phyloP scores from a whole-genome alignment of 2,113 vertebrate species.

The Myotis davidii region DNA sequence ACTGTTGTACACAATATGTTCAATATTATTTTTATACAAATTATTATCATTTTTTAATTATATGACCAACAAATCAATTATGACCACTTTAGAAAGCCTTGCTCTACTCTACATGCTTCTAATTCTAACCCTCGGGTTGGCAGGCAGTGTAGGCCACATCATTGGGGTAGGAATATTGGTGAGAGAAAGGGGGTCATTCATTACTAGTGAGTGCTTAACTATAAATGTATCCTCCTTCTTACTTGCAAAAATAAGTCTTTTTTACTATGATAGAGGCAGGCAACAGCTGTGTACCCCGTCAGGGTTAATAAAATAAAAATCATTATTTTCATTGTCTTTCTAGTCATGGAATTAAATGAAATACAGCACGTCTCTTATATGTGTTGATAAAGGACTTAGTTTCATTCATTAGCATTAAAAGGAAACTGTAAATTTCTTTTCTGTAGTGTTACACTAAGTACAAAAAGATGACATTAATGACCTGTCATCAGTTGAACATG shows the following conservation, averaged over 20 bases:
- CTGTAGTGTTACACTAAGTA: constrained; percentile 48
- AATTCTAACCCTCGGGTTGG: neutral
- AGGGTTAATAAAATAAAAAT: constrained; percentile 32
- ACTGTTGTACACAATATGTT: neutral
- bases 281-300: neutral
- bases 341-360: constrained; percentile 29
- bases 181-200: neutral
- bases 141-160: neutral
- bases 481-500: constrained; percentile 32
- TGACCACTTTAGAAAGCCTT: neutral
- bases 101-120: neutral
- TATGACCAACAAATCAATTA: no score
- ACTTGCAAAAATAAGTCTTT: constrained; percentile 24
- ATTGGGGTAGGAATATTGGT: neutral
- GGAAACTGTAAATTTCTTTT: constrained; percentile 40
- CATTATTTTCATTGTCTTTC: constrained; percentile 33
- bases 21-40: neutral
- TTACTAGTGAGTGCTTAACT: neutral
- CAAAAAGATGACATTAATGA: constrained; percentile 43
- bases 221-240: neutral
- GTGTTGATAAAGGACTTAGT: constrained; percentile 27
- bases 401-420: constrained; percentile 51
- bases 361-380: neutral
- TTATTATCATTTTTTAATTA: neutral
- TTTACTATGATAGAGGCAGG: constrained; percentile 16